phyloP scores from a whole-genome alignment of 2,113 vertebrate species.

The Struthio camelus region DNA sequence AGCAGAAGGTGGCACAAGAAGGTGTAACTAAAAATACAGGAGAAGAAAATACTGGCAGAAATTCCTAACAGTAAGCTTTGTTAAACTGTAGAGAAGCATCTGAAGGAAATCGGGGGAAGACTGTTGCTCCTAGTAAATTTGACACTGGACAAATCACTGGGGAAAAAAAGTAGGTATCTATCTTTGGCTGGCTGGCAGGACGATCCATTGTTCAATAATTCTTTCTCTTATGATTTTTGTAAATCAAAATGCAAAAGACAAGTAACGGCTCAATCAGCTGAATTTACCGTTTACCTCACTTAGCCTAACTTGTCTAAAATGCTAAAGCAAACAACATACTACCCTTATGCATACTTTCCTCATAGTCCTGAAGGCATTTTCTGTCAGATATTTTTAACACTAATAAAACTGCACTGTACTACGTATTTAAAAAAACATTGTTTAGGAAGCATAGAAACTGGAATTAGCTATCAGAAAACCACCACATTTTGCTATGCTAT shows the following conservation, averaged over 20 bases:
- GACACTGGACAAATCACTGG: neutral
- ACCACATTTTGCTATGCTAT: neutral
- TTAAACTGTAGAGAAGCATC: neutral
- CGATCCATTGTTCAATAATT: neutral
- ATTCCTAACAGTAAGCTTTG: neutral
- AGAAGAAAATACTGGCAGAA: neutral
- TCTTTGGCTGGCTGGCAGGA: neutral
- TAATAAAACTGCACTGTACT: neutral
- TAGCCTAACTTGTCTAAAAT: neutral
- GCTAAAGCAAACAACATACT: neutral
- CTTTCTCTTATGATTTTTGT: neutral
- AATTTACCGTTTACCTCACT: neutral
- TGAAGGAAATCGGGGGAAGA: neutral
- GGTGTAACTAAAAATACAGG: neutral
- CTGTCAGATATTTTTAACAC: neutral
- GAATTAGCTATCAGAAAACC: neutral
- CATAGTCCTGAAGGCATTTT: neutral
- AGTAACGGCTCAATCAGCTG: neutral
- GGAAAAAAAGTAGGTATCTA: neutral
- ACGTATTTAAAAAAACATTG: neutral
- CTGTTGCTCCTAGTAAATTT: neutral
- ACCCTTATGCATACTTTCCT: neutral
- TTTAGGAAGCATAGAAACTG: neutral
- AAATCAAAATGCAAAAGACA: conserved; percentile 9
- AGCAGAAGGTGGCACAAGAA: neutral